Base-by-base conservation (phyloP, 1,140 invertebrate genomes). In the Trachymyrmex cornetzi region DNA sequence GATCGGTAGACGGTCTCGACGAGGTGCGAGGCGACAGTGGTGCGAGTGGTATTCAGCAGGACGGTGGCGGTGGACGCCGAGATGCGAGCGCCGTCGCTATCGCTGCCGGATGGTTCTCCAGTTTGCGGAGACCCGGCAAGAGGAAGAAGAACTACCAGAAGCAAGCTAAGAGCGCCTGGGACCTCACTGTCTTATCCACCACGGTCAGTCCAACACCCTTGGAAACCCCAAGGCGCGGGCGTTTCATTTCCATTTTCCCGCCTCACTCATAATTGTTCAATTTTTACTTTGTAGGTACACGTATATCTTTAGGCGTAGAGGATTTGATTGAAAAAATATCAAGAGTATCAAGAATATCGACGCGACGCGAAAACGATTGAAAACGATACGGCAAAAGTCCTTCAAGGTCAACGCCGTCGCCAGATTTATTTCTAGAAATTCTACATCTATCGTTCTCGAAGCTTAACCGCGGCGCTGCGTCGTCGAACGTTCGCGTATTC, bases 31-130 rank as follows among this genome's bases (percentile, higher is more conserved):
- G 77, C 48, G 50, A 66, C 64, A 57, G 64, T 34, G 64, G 38
- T 30, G 44, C 55, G 38, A 61, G 24, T 53, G 61, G 30, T 63
- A 34, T 88, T 12, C 87, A 85, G 48, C n/a, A 38, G 12, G 90
- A 90, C 30, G 30, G 30, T 34, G 30, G 0, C 0, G 64, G 48
- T 6, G 75, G 75, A 14, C 88, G 85, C 9, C 74, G 85, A 53
- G 91, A 93, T 57, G 88, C 93, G 50, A 93, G 91, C 34, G 94
- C 96, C 94, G 92, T 96, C 95, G 91, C 96, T 94, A 93, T 96
- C 90, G 96, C 97, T 59, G 96, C 96, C 80, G 97, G 97, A 91
- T 98, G 97, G 97, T 98, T 98, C 94, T 97, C 97, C 75, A 98
- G 97, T 75, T 92, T 98, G 90, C 96, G 97, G 69, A 96, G 97